Evolutionary conservation across 1,140 invertebrate species (phyloP), one percentile per base, ranked within the genome.

Genomic region (Heliconius melpomene): DNA sequence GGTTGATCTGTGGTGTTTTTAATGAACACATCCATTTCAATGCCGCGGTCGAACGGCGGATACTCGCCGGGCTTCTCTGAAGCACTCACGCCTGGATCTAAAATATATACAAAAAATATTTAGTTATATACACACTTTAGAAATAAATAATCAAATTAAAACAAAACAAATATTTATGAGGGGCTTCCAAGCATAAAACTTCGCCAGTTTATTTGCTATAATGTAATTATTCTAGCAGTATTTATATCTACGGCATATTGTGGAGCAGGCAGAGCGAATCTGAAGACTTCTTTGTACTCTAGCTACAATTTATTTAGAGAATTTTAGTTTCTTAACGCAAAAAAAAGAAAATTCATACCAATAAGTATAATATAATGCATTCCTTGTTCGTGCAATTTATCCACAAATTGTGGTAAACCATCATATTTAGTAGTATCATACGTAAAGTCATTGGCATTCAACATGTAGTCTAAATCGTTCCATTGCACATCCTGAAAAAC

Each of bases 381-480:
- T 82, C 96, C 97, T 79, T 86, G 91, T 72, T 93, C 82, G 86
- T 98, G 97, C 52, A 99, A 85, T 72, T 96, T 93, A 29, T 97
- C 89, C 1, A 98, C 96, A 87, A 98, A 98, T 60, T 96, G 89
- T 2, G 97, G 96, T 23, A 98, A 93, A 46, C 95, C 96, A 72
- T 95, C 95, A 87, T 96, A 98, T 20, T 95, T 96, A 0, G 94
- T 87, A 26, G 94, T 89, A 89, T 98, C 96, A 82, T 97, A 96
- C 0, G 98, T 98, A 89, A 99, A 99, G 93, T 98, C 98, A 88
- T 97, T 98, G 75, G 95, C 95, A 72, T 96, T 95, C n/a, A 97
- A 94, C 98, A 99, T 99, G 88, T 99, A 98, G 93, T 99, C 98
- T 81, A 99, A 96, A 93, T 98, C 98, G 86, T 98, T 98, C 97